Base-by-base conservation (phyloP, 1,140 invertebrate genomes). In the Ceratoteleas bidentatus region DNA sequence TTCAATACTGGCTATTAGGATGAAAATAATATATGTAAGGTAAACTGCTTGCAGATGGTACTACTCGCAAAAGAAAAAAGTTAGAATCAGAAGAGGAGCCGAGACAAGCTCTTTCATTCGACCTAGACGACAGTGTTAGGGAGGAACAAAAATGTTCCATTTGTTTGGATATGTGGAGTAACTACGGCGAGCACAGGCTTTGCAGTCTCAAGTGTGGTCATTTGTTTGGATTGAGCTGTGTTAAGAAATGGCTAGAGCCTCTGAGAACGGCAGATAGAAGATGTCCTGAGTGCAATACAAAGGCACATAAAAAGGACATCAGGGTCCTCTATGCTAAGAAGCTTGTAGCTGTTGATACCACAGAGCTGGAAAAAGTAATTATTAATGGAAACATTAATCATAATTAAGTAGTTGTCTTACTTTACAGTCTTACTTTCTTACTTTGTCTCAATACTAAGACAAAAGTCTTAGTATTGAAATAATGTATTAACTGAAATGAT, bases 231-330 rank as follows among this genome's bases (percentile, higher is more conserved):
- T 90, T 94, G 6, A 93, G 93, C 52, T 99, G 98, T 88, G 96
- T 98, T 15, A 92, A 94, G 38, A 93, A 94, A 52, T 98, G 97
- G 97, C 87, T 99, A 0, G 80, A 75, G n/a, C 47, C 74, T 3
- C 13, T 78, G 15, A 61, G 72, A 65, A 76, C 52, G 57, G 65
- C 78, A 15, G 70, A 70, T 2, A 82, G 88, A 16, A 90, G 93
- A 57, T 99, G 98, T 89, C 98, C 98, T 0, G 96, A 96, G 53
- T 99, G 98, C 88, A 98, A 98, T 88, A 92, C 93, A 24, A 95
- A 94, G 90, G 96, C 96, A 0, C 86, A 90, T 5, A 87, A 93
- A 14, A 94, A 92, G 83, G 97, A 99, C 86, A 94, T 99, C 53
- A 88, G 96, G 32, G 92, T 93, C 56, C 93, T 98, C 10, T 96